phyloP scores from a whole-genome alignment of 2,888 invertebrate species.

The Nomada flava region DNA sequence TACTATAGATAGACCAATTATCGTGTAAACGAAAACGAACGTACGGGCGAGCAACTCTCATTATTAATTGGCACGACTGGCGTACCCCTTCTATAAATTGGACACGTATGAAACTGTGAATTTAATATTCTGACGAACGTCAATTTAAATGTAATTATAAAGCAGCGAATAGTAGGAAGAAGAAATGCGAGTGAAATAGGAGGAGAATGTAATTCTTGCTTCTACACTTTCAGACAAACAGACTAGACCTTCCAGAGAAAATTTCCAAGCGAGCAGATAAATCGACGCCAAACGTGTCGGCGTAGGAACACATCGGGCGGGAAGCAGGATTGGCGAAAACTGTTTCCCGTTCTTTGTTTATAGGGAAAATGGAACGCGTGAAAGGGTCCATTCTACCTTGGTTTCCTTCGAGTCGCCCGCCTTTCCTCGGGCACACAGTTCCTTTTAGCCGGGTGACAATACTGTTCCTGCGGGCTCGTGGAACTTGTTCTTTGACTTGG shows the following conservation, averaged over 20 bases:
- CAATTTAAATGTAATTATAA: not conserved
- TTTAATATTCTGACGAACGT: not conserved
- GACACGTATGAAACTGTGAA: not conserved
- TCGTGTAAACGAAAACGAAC: slow-evolving; percentile 33
- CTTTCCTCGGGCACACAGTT: slow-evolving; percentile 31
- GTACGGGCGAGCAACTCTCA: not conserved
- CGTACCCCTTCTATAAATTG: not conserved
- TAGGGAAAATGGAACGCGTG: slow-evolving; percentile 40
- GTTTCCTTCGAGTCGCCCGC: slow-evolving; percentile 30
- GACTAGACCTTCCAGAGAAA: not conserved
- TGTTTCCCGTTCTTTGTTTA: slow-evolving; percentile 38
- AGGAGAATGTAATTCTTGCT: not conserved
- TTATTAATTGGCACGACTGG: slow-evolving; percentile 23
- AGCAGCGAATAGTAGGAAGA: no score
- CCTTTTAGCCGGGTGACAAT: slow-evolving; percentile 58
- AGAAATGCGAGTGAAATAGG: not conserved
- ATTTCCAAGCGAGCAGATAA: not conserved
- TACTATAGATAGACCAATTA: slow-evolving; percentile 46
- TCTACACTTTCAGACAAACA: no score
- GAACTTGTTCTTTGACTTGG: slow-evolving; percentile 68
- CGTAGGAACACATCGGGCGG: slow-evolving; percentile 31
- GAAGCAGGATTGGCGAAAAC: slow-evolving; percentile 21
- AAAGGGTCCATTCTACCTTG: slow-evolving; percentile 20
- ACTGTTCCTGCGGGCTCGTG: slow-evolving; percentile 61
- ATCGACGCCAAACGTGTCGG: slow-evolving; percentile 18